A percentile compares a stretch with the other conserved stretches of the same genome.
Conservation (phyloP, 2,888 invertebrate genomes). For the Tetragonula carbonaria region DNA sequence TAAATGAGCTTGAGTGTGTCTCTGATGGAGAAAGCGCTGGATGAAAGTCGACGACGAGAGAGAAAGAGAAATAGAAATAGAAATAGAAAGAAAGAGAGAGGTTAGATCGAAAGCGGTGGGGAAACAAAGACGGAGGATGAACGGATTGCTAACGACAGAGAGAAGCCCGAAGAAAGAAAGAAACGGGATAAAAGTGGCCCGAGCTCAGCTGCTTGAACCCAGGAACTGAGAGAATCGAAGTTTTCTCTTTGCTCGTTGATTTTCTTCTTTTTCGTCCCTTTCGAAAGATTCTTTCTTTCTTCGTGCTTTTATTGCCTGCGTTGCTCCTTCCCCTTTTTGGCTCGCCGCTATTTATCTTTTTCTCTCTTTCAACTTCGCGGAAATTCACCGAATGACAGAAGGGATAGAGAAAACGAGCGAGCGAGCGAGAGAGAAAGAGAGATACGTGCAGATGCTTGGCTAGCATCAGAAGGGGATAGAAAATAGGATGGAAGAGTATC, state of each 20-base stretch:
- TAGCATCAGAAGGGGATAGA: neutral
- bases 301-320: conserved; percentile 20
- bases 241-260: conserved; percentile 41
- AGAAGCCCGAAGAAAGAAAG: conserved; percentile 7
- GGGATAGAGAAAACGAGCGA: conserved; percentile 4
- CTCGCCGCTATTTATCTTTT: conserved; percentile 35
- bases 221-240: conserved; percentile 50
- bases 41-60: conserved; percentile 18
- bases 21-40: conserved; percentile 52
- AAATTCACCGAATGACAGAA: conserved; percentile 14
- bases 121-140: conserved; percentile 14
- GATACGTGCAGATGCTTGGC: conserved; percentile 15
- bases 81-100: neutral
- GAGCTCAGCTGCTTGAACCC: conserved; percentile 37
- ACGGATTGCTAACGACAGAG: conserved; percentile 7
- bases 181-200: conserved; percentile 33
- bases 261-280: conserved; percentile 15
- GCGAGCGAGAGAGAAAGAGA: conserved; percentile 25
- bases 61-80: conserved; percentile 6
- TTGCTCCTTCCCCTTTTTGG: conserved; percentile 8
- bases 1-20: conserved; percentile 70
- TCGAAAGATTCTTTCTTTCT: conserved; percentile 35
- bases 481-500: neutral
- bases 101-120: neutral
- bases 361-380: conserved; percentile 20